Evolutionary conservation across 2,113 vertebrate species (phyloP).

Genomic region (Acrocephalus arundinaceus): DNA sequence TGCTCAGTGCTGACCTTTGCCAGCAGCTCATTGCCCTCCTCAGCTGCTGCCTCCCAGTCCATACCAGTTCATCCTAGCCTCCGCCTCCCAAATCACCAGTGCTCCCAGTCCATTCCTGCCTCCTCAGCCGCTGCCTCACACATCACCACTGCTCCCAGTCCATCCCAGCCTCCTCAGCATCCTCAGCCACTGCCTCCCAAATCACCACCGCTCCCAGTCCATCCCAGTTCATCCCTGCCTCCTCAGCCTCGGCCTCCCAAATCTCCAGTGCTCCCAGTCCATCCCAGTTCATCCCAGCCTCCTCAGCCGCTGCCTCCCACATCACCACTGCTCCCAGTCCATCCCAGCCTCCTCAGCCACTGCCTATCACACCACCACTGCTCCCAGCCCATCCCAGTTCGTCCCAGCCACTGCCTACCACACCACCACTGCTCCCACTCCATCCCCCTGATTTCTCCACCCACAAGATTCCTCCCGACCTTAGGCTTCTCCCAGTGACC

Average conservation of each 20-base stretch:
- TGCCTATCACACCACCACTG: too few relatives aligned
- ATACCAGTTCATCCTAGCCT: neutral
- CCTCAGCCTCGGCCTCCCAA: too few relatives aligned
- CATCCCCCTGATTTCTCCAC: neutral
- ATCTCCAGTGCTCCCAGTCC: neutral
- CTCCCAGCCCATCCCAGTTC: too few relatives aligned
- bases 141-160: neutral
- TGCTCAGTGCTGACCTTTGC: rapidly evolving
- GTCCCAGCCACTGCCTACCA: too few relatives aligned
- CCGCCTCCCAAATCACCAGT: neutral
- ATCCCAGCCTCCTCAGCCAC: too few relatives aligned
- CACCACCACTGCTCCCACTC: too few relatives aligned
- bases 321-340: neutral
- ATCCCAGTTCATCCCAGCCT: neutral
- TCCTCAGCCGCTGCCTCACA: neutral
- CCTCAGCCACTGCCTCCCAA: neutral
- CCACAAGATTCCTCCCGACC: neutral
- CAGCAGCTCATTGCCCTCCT: neutral
- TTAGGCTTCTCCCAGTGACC: neutral
- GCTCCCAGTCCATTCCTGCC: neutral
- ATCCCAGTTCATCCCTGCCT: neutral
- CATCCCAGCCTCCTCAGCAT: neutral
- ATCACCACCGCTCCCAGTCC: too few relatives aligned
- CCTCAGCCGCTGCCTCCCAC: too few relatives aligned
- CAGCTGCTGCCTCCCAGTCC: neutral